Evolutionary conservation across 2,113 vertebrate species (phyloP).

Genomic region (Crotalus viridis): DNA sequence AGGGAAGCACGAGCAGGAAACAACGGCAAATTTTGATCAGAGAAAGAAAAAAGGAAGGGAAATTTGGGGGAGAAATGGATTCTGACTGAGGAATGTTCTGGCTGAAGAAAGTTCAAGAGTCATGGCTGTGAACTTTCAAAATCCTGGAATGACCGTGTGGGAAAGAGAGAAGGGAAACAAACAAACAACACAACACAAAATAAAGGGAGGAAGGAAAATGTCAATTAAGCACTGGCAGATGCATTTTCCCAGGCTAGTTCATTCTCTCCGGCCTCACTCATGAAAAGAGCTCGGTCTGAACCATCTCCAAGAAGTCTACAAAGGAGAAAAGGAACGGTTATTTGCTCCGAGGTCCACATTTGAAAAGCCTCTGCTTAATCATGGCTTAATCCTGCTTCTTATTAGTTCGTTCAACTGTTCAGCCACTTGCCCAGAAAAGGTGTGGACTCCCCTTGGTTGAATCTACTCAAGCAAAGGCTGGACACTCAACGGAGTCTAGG

Average conservation of each 20-base stretch:
- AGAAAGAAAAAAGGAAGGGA: background rate
- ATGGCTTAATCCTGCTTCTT: background rate
- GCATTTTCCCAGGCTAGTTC: background rate
- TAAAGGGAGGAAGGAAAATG: background rate
- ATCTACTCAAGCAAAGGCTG: background rate
- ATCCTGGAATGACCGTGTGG: background rate
- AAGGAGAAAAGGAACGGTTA: background rate
- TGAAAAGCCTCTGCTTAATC: background rate
- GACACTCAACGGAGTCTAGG: background rate
- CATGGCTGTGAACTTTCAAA: background rate
- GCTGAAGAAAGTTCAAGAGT: background rate
- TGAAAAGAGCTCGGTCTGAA: background rate
- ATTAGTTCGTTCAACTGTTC: background rate
- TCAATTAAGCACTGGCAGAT: background rate
- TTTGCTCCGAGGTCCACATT: background rate
- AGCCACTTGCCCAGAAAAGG: background rate
- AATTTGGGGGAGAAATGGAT: background rate
- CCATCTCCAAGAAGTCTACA: background rate
- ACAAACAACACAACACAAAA: too few relatives aligned
- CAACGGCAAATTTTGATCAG: too few relatives aligned
- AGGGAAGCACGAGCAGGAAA: background rate
- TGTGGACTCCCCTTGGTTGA: background rate
- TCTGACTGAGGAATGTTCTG: background rate
- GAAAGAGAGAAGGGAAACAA: background rate
- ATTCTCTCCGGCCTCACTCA: too few relatives aligned